phyloP scores from a whole-genome alignment of 1,140 invertebrate species.

The Leptoteleia sp. region DNA sequence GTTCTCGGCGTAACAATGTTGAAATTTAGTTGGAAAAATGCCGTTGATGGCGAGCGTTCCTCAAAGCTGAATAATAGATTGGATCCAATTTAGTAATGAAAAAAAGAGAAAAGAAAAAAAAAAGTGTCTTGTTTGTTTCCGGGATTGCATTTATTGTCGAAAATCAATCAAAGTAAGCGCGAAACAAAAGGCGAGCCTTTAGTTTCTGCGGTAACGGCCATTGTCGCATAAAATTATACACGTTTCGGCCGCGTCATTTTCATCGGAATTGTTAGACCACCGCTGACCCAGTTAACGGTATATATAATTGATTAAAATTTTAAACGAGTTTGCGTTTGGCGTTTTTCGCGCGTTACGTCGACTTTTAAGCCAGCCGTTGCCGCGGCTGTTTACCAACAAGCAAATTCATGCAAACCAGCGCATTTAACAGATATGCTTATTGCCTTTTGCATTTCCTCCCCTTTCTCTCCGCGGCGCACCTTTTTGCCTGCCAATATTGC shows the following conservation, averaged over 20 bases:
- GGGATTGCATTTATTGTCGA: no score
- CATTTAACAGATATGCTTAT: background rate
- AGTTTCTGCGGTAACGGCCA: background rate
- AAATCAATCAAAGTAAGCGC: background rate
- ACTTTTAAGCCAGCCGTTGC: background rate
- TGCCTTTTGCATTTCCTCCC: background rate
- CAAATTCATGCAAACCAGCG: background rate
- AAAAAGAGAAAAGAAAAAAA: no score
- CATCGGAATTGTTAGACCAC: conserved; percentile 13
- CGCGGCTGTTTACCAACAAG: background rate
- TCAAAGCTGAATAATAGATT: no score
- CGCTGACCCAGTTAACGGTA: conserved; percentile 27
- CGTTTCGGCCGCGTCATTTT: conserved; percentile 21
- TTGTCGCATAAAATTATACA: background rate
- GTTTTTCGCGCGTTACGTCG: background rate
- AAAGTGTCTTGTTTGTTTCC: no score
- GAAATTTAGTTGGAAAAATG: no score
- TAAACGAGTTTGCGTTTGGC: background rate
- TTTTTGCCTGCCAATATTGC: no score
- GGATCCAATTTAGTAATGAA: no score
- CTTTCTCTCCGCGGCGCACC: no score
- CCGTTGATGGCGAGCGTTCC: no score
- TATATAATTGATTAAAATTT: conserved; percentile 32
- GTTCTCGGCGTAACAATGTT: no score
- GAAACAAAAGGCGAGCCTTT: background rate